Conservation (phyloP, 2,888 invertebrate genomes). For the Conomelus anceps region DNA sequence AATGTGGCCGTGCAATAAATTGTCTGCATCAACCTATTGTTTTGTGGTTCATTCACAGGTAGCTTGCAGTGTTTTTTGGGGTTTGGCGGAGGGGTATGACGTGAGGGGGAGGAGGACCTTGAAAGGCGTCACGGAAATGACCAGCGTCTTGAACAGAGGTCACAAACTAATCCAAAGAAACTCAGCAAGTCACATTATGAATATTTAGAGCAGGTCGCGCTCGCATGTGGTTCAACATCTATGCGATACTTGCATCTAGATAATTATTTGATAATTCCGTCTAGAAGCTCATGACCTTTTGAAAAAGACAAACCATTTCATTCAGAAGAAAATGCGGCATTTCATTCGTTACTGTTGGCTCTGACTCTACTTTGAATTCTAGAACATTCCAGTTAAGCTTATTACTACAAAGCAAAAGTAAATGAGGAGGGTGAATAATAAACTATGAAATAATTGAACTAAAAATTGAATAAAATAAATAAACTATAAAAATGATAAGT, state of each 20-base stretch:
- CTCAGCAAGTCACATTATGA: neutral
- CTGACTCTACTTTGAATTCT: no score
- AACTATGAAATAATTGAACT: no score
- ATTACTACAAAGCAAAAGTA: no score
- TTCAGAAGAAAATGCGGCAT: no score
- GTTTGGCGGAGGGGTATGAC: neutral
- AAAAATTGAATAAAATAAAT: no score
- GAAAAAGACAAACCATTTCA: neutral
- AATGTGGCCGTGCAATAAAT: neutral
- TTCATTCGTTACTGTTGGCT: no score
- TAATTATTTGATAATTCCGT: neutral
- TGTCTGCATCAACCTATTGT: neutral
- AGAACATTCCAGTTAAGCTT: no score
- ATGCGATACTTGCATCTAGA: neutral
- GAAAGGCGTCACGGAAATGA: constrained; percentile 6
- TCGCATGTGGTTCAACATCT: neutral
- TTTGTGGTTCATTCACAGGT: neutral
- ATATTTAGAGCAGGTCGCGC: neutral
- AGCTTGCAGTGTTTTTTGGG: neutral
- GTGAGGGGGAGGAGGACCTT: neutral
- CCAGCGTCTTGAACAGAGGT: neutral
- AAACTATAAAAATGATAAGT: no score
- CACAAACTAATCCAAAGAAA: neutral
- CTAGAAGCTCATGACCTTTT: neutral
- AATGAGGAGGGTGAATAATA: no score